Conservation (phyloP, 2,888 invertebrate species). For the Ecdyonurus torrentis region DNA sequence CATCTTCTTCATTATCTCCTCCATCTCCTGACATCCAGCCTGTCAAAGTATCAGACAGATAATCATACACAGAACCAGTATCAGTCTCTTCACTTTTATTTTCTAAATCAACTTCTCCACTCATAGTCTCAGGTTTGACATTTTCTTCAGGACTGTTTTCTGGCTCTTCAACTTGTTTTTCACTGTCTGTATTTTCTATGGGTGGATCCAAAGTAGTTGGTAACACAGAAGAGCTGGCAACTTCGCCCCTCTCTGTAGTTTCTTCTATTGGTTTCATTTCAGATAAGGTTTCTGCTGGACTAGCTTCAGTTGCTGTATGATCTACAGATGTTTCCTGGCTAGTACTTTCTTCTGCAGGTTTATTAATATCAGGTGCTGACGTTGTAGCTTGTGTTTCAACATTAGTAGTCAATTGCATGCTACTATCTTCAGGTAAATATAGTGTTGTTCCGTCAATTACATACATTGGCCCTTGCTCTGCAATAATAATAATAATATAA, state of each 20-base stretch:
- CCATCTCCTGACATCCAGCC: not conserved
- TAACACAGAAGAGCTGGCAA: too few species aligned
- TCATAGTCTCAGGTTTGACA: not conserved
- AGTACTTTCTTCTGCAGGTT: not conserved
- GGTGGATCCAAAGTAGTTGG: not conserved
- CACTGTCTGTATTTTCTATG: not conserved
- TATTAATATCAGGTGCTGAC: not conserved
- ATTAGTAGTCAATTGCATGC: not conserved
- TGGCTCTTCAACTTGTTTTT: not conserved
- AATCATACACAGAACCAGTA: not conserved
- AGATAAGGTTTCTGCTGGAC: not conserved
- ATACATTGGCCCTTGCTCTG: conserved; percentile 18
- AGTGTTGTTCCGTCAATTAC: conserved; percentile 53
- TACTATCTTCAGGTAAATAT: conserved; percentile 15
- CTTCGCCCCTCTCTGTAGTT: too few species aligned
- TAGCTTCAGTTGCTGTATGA: not conserved
- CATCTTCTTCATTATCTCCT: not conserved
- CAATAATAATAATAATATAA: too few species aligned
- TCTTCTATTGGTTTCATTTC: not conserved
- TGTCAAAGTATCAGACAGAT: not conserved
- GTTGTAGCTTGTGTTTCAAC: not conserved
- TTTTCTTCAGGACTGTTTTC: not conserved
- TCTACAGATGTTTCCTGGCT: not conserved
- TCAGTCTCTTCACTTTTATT: not conserved
- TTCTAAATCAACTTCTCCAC: not conserved